Conservation (phyloP, 2,113 vertebrate genomes). For the Phalacrocorax aristotelis region DNA sequence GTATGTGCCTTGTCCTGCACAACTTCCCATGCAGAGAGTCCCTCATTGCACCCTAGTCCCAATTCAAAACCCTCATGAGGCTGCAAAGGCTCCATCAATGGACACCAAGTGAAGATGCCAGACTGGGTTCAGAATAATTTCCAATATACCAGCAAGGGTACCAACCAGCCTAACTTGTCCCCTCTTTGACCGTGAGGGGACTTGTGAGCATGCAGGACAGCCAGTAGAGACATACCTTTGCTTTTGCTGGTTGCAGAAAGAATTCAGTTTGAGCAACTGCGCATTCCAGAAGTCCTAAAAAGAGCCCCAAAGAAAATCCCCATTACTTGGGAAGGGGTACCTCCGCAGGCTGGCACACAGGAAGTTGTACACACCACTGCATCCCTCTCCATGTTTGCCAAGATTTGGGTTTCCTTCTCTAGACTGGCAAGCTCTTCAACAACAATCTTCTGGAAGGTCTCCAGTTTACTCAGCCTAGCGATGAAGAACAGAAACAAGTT, state of each 20-base stretch:
- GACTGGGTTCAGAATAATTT: not conserved
- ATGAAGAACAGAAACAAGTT: not conserved
- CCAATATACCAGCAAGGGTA: accelerated
- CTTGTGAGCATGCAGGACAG: not conserved
- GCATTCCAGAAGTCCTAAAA: slow-evolving; percentile 81
- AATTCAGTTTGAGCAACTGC: slow-evolving; percentile 72
- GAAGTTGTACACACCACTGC: slow-evolving; percentile 66
- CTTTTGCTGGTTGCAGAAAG: slow-evolving; percentile 77
- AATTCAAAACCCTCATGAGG: not conserved
- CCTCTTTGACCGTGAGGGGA: not conserved
- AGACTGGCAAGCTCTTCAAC: slow-evolving; percentile 76
- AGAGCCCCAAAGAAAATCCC: not conserved
- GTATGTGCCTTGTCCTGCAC: accelerated
- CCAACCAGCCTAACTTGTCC: not conserved
- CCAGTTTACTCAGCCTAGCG: slow-evolving; percentile 76
- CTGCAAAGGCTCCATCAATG: not conserved
- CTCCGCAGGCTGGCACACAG: accelerated
- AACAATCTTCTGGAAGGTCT: slow-evolving; percentile 76
- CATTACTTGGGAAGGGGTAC: not conserved
- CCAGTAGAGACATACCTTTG: slow-evolving; percentile 73
- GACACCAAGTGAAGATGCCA: not conserved
- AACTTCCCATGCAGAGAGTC: not conserved
- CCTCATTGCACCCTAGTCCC: not conserved
- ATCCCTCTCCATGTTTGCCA: slow-evolving; percentile 75
- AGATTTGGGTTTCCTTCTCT: slow-evolving; percentile 70